A percentile compares a stretch with the other conserved stretches of the same genome.
Conservation (phyloP, 23 tunicate genomes). For the Styela clava region DNA sequence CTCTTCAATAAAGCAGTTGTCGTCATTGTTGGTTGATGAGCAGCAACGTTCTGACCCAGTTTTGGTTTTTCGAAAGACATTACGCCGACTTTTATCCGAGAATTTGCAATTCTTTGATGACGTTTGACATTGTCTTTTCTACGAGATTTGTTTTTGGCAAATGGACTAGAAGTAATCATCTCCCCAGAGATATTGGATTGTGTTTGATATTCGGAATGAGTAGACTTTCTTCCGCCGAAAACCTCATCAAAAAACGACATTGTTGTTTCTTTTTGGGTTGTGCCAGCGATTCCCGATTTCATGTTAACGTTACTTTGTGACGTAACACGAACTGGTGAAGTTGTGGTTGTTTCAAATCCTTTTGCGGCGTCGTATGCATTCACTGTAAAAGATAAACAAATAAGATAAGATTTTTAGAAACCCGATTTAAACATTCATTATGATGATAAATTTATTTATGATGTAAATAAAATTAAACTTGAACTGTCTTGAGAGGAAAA, state of each 20-base stretch:
- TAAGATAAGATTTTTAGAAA: too few relatives aligned
- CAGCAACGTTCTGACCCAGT: background rate
- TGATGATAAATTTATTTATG: too few relatives aligned
- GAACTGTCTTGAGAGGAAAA: too few relatives aligned
- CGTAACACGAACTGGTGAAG: background rate
- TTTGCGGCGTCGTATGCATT: background rate
- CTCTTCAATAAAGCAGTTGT: too few relatives aligned
- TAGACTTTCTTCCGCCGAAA: background rate
- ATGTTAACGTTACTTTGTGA: background rate
- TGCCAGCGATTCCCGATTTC: background rate
- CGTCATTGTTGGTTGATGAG: background rate
- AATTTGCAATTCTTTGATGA: background rate
- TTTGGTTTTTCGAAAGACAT: background rate
- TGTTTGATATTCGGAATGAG: background rate
- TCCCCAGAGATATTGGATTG: background rate
- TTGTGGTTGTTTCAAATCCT: background rate
- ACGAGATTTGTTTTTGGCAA: background rate
- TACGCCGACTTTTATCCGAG: background rate
- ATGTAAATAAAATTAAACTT: too few relatives aligned
- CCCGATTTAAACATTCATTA: too few relatives aligned
- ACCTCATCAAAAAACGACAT: background rate
- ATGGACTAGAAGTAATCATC: background rate
- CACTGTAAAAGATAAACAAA: background rate
- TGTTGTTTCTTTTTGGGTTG: background rate
- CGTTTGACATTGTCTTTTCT: background rate